A percentile compares a stretch with the other conserved stretches of the same genome.
Evolutionary conservation across 2,797 vertebrate species (phyloP).

Genomic region (Clarias laeviceps): DNA sequence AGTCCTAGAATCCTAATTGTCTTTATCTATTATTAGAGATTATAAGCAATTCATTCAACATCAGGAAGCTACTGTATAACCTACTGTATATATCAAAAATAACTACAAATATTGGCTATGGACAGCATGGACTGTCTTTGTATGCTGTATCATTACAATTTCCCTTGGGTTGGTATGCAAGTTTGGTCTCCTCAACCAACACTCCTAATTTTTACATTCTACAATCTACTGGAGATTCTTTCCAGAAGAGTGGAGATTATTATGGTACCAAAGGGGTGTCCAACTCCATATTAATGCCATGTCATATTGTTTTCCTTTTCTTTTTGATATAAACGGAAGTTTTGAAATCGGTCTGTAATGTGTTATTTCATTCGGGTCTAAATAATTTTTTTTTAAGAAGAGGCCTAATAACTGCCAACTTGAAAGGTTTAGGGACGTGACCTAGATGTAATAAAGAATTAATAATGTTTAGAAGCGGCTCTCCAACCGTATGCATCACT

Average conservation of each 20-base stretch:
- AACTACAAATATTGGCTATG: neutral
- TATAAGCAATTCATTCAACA: neutral
- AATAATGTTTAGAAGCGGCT: too few relatives aligned
- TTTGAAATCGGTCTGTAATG: too few relatives aligned
- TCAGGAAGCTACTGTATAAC: neutral
- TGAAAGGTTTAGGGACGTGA: too few relatives aligned
- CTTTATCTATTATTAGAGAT: constrained; percentile 15
- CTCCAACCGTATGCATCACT: too few relatives aligned
- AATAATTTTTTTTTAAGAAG: too few relatives aligned
- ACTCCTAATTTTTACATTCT: neutral
- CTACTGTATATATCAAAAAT: too few relatives aligned
- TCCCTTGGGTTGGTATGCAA: neutral
- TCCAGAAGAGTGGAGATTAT: neutral
- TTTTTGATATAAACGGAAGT: too few relatives aligned
- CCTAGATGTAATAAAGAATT: too few relatives aligned
- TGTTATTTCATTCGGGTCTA: too few relatives aligned
- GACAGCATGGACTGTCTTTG: neutral
- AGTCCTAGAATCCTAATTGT: neutral
- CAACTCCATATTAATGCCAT: constrained; percentile 3
- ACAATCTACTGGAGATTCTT: neutral
- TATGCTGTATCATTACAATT: neutral
- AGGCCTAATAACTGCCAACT: too few relatives aligned
- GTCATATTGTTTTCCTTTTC: too few relatives aligned
- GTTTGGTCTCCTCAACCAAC: neutral
- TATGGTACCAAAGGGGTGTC: neutral